Base-by-base conservation (phyloP, 2,888 invertebrate genomes). In the Idaea dimidiata region DNA sequence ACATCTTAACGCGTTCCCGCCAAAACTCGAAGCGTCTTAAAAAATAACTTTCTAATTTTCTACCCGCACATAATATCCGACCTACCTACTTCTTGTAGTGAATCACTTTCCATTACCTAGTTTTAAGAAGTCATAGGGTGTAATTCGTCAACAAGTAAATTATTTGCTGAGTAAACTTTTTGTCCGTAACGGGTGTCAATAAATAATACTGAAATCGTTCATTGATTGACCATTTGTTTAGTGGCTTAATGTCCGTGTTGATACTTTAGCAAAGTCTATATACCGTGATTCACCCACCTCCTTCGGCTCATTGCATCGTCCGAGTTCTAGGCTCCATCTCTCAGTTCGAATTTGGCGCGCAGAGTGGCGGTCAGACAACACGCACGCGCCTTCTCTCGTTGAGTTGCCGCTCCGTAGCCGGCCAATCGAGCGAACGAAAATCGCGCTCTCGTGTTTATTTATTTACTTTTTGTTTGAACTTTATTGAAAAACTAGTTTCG, bases 281-380 rank as follows among this genome's bases (percentile, higher is more conserved):
- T 66, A 65, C 66, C 61, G 59, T 66, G 60, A 63, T 55, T 54
- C 57, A 62, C 56, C 57, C 60, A 55, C 58, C 60, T 59, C 68
- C 68, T 69, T 64, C 73, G 73, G 72, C 71, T 69, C 74, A 70
- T 73, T 72, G 69, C 69, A 60, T 68, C 66, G 61, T 33, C 59
- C 3, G 62, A 69, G 68, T 60, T 67, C 68, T 69, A 56, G 18
- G 7, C 18, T 18, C 56, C 6, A 17, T 62, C 67, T 63, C 71
- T 75, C 84, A 86, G 87, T 91, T 91, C 83, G 85, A 89, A 91
- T 82, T 91, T 91, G 86, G 90, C 91, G 91, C 88, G 86, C 79
- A 68, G 72, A 69, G 78, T 73, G 66, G 71, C 74, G 74, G 76
- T 75, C 82, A 78, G 83, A 75, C 79, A 75, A 80, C 61, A 60